A percentile compares a stretch with the other conserved stretches of the same genome.
These are phyloP conservation scores for Protophormia terraenovae DNA, from an alignment of 2,888 invertebrate genomes.

Conservation along the genomic window DNA sequence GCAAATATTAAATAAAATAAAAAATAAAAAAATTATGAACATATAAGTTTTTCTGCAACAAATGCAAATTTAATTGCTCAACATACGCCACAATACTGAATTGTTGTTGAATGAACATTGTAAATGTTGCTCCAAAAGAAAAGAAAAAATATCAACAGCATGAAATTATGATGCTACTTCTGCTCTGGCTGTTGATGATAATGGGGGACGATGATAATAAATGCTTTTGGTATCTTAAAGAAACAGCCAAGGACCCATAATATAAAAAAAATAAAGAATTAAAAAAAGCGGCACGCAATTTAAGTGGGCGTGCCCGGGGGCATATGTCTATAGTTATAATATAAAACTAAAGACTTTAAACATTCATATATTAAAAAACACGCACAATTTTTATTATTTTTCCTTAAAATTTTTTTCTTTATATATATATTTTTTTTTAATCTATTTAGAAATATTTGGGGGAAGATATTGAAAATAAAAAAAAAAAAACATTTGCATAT, in stretches of 20 bases:
- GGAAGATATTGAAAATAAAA: neutral
- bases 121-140: neutral
- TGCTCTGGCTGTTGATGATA: conserved; percentile 56
- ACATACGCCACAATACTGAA: conserved; percentile 58
- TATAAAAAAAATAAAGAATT: conserved; percentile 40
- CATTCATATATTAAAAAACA: conserved; percentile 58
- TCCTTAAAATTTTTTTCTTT: neutral
- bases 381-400: conserved; percentile 36
- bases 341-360: conserved; percentile 59
- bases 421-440: neutral
- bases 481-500: conserved; percentile 49
- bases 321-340: conserved; percentile 66
- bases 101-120: conserved; percentile 34
- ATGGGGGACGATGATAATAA: conserved; percentile 72
- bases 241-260: conserved; percentile 20
- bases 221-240: conserved; percentile 72
- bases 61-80: conserved; percentile 81
- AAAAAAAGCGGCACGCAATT: conserved; percentile 78
- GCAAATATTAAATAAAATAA: conserved; percentile 47
- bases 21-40: too few relatives aligned
- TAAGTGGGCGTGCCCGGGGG: conserved; percentile 77
- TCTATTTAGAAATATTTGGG: neutral
- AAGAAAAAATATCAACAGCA: conserved; percentile 45
- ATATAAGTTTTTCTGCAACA: conserved; percentile 72
- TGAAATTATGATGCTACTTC: conserved; percentile 65